Evolutionary conservation across 2,888 invertebrate genomes (phyloP).

Genomic region (Caenorhabditis sp.): DNA sequence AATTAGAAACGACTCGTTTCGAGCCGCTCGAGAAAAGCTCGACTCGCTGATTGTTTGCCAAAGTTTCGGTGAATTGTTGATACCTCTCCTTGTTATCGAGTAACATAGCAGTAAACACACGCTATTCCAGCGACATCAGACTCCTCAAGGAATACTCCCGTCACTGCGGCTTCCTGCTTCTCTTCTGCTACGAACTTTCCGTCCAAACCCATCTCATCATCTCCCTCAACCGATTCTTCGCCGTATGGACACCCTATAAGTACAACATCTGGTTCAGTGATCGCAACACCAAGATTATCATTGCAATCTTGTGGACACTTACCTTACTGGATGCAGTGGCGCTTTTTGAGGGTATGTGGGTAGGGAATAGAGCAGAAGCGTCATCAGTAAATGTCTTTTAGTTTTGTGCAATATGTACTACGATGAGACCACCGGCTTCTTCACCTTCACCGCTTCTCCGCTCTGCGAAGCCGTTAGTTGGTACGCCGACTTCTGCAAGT

Average conservation of each 20-base stretch:
- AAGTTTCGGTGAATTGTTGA: too few relatives aligned
- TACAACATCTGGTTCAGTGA: constrained; percentile 33
- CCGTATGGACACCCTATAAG: constrained; percentile 35
- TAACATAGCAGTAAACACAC: neutral
- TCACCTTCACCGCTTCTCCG: constrained; percentile 32
- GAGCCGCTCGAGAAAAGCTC: too few relatives aligned
- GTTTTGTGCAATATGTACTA: constrained; percentile 28
- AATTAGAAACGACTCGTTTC: too few relatives aligned
- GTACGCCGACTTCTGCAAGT: constrained; percentile 49
- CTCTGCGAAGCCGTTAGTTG: constrained; percentile 33
- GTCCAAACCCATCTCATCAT: constrained; percentile 37
- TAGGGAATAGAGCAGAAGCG: too few relatives aligned
- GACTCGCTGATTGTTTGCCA: too few relatives aligned
- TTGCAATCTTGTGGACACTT: constrained; percentile 5
- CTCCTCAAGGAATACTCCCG: constrained; percentile 28
- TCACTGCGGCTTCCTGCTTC: constrained; percentile 44
- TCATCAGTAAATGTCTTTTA: neutral
- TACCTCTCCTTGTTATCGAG: too few relatives aligned
- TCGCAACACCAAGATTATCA: constrained; percentile 19
- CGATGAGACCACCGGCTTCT: constrained; percentile 25
- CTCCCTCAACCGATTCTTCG: constrained; percentile 39
- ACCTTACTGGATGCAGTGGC: constrained; percentile 3
- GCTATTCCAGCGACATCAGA: constrained; percentile 30
- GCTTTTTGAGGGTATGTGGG: constrained; percentile 31
- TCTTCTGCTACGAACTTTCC: constrained; percentile 39